Evolutionary conservation across 2,888 invertebrate genomes (phyloP), one percentile per base, ranked within the genome.

Genomic region (Camptogramma bilineatum): DNA sequence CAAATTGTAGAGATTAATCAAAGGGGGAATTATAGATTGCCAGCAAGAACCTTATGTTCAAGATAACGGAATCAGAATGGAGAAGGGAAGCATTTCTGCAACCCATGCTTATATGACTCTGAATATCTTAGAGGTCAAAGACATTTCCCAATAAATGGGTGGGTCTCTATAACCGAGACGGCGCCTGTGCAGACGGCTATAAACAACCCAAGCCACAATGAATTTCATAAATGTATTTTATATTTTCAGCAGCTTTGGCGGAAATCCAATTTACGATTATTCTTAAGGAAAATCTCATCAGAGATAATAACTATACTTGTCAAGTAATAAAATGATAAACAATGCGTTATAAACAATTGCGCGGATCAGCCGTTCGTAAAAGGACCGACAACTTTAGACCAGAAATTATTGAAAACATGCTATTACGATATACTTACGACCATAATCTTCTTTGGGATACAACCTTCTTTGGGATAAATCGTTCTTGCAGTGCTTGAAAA

Each of bases 91-190:
- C 4, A 28, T 28, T 39, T 10, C 2, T 39, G 34, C 13, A 39
- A 4, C 16, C 0, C 17, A 7, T 64, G 64, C 50, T 46, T 31
- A 18, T 21, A 10, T 50, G n/a, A n/a, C 18, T 42, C 17, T 54
- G 46, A 50, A 50, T 28, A 34, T 39, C 44, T 68, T 71, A 72
- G n/a, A n/a, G 71, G 75, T 79, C 70, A 76, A 69, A 78, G 74
- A 77, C 79, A 81, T 79, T 76, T 77, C 77, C 73, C 72, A 80
- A 79, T 78, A 82, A 76, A 72, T 75, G 76, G 78, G 81, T 78
- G 80, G 79, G 85, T 82, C 86, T 83, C 86, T 87, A 86, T 83
- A 88, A 88, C 86, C 91, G 74, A 69, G 63, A 66, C 69, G 91
- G 86, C 90, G 91, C 83, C 88, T 70, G 62, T 73, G 73, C 75